phyloP scores from a whole-genome alignment of 2,797 vertebrate species.

The Typhlichthys subterraneus region DNA sequence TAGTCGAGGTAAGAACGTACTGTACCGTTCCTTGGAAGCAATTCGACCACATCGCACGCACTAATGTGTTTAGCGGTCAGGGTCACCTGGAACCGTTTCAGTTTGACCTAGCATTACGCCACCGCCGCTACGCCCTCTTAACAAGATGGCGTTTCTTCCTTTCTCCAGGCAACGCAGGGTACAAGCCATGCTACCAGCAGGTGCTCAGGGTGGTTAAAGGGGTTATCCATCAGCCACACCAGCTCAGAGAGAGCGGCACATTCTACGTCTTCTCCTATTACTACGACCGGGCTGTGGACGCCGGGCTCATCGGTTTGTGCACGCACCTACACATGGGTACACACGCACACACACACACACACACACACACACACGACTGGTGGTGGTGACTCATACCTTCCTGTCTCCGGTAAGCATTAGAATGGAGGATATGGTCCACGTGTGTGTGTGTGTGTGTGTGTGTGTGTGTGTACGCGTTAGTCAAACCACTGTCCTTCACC shows the following conservation, averaged over 20 bases:
- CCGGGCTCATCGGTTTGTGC: constrained; percentile 87
- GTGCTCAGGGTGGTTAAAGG: constrained; percentile 87
- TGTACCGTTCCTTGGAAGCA: no score
- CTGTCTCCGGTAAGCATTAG: no score
- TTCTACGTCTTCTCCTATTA: constrained; percentile 98
- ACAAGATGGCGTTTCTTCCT: constrained; percentile 17
- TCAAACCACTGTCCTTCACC: constrained; percentile 49
- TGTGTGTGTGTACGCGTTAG: constrained; percentile 48
- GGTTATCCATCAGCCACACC: constrained; percentile 86
- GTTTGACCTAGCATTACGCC: no score
- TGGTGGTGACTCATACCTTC: no score
- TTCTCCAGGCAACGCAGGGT: constrained; percentile 82
- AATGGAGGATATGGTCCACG: no score
- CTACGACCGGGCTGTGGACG: constrained; percentile 92
- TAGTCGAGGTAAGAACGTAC: no score
- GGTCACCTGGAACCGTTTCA: no score
- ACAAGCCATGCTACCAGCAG: constrained; percentile 88
- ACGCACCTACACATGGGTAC: neutral
- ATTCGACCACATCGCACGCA: no score
- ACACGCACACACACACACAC: no score
- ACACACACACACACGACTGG: constrained; percentile 11
- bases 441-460: neutral
- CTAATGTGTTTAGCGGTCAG: no score
- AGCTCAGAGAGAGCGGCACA: constrained; percentile 76
- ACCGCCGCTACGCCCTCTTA: no score